A percentile compares a stretch with the other conserved stretches of the same genome.
Conservation (phyloP, 2,797 vertebrate species). For the Enoplosus armatus region DNA sequence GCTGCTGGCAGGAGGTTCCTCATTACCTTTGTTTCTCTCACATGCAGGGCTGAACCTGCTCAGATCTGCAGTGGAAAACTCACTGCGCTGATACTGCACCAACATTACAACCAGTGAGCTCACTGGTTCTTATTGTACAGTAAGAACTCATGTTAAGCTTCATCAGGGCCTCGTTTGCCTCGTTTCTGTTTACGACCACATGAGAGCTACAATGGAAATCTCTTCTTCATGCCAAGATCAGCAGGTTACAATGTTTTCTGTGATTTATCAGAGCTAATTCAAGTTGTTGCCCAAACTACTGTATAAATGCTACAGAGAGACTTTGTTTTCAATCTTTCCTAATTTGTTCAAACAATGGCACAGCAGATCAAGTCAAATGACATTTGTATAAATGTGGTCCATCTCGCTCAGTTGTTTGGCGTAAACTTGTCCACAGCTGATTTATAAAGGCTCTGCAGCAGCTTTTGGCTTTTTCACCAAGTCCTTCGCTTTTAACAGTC, state of each 20-base stretch:
- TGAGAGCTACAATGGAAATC: constrained; percentile 54
- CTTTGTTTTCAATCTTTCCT: constrained; percentile 26
- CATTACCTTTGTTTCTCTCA: constrained; percentile 17
- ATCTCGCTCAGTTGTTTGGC: constrained; percentile 8
- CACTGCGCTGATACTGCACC: constrained; percentile 26
- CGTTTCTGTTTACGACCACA: constrained; percentile 29
- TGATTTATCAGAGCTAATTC: constrained; percentile 13
- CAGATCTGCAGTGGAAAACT: constrained; percentile 19
- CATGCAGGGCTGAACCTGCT: constrained; percentile 7
- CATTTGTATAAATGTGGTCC: constrained; percentile 12
- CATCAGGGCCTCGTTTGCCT: background rate
- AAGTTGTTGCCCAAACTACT: constrained; percentile 3
- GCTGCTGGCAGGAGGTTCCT: constrained; percentile 32
- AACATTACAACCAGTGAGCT: constrained; percentile 36
- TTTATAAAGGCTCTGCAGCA: constrained; percentile 31
- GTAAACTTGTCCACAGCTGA: constrained; percentile 41
- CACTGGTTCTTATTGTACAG: constrained; percentile 29
- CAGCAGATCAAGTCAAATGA: constrained; percentile 24
- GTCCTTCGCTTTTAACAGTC: constrained; percentile 11
- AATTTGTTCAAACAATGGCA: constrained; percentile 16
- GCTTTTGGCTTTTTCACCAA: constrained; percentile 18
- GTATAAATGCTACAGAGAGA: constrained; percentile 8
- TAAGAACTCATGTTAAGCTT: constrained; percentile 13
- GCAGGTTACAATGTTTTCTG: constrained; percentile 30
- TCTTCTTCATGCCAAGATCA: constrained; percentile 26